Evolutionary conservation across 2,113 vertebrate genomes (phyloP), one percentile per base, ranked within the genome.

Genomic region (Indicator maculatus): DNA sequence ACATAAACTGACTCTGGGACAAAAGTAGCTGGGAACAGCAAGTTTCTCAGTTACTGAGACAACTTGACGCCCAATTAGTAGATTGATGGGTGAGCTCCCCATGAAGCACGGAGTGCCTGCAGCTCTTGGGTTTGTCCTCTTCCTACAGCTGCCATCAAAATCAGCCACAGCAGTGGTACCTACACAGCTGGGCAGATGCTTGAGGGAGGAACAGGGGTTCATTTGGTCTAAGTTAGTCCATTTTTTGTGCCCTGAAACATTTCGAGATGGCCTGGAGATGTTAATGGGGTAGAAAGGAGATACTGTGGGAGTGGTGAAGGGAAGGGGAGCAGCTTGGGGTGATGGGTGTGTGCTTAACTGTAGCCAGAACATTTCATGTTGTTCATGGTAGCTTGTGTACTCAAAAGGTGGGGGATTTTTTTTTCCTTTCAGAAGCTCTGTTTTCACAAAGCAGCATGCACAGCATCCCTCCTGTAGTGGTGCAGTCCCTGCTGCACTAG

Each of bases 21-120:
- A 79, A 39, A 82, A 95, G 93, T 44, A 96, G 88, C 95, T 89
- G 78, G 89, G 91, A 97, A 96, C 39, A 86, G 90, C 83, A 71
- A 95, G 36, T 58, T 96, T 96, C 77, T 73, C 79, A 94, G 93
- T 94, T 90, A 59, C 86, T 16, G 71, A 94, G 93, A 93, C 86
- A 96, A 89, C 84, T 63, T 94, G 95, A 96, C 36, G 71, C 71
- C 88, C 96, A 96, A 77, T 93, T 94, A 93, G 50, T 8, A 50
- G 67, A 63, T 4, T 41, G 93, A 86, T 89, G 20, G 44, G 91
- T 70, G 66, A 86, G 92, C 83, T 89, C 33, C 92, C 65, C 50
- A 4, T 55, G 71, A 59, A 93, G 82, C 20, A 3, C 33, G 44
- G 33, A 4, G 14, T 2, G 50, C 11, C 5, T 4, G 41, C 33